Conservation (phyloP, 2,888 invertebrate species). For the Drosophila nigricruria region DNA sequence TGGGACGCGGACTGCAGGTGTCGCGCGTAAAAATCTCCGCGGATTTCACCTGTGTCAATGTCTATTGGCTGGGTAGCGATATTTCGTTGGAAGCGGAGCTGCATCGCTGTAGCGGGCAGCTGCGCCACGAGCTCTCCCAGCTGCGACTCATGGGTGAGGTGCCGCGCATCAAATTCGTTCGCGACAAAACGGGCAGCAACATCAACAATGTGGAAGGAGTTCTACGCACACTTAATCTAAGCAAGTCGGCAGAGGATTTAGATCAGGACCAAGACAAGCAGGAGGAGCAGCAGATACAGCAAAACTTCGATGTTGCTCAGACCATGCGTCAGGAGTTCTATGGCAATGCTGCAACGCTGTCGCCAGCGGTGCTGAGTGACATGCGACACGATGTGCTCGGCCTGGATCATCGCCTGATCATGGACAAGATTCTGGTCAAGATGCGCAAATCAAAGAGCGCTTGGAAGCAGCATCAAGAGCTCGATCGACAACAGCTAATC, state of each 20-base stretch:
- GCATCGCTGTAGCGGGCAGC: slow-evolving; percentile 86
- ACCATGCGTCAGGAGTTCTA: slow-evolving; percentile 51
- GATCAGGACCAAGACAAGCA: background rate
- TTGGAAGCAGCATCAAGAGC: slow-evolving; percentile 84
- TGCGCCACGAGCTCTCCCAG: slow-evolving; percentile 91
- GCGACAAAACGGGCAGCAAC: slow-evolving; percentile 88
- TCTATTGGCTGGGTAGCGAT: slow-evolving; percentile 89
- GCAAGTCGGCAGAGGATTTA: slow-evolving; percentile 1
- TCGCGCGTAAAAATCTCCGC: slow-evolving; percentile 89
- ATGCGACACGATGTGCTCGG: slow-evolving; percentile 91
- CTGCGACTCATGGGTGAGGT: slow-evolving; percentile 91
- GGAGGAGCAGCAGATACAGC: background rate
- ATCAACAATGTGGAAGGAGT: slow-evolving; percentile 88
- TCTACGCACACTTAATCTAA: slow-evolving; percentile 82
- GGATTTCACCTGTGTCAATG: slow-evolving; percentile 89
- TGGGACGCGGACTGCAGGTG: slow-evolving; percentile 89
- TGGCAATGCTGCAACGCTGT: slow-evolving; percentile 81
- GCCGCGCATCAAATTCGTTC: slow-evolving; percentile 90
- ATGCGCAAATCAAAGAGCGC: slow-evolving; percentile 87
- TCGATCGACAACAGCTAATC: background rate
- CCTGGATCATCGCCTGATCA: slow-evolving; percentile 89
- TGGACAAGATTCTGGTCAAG: slow-evolving; percentile 87
- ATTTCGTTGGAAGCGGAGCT: slow-evolving; percentile 87
- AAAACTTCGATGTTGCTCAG: slow-evolving; percentile 45
- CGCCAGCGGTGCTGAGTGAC: slow-evolving; percentile 86